Evolutionary conservation across 2,113 vertebrate species (phyloP).

Genomic region (Mastomys coucha): DNA sequence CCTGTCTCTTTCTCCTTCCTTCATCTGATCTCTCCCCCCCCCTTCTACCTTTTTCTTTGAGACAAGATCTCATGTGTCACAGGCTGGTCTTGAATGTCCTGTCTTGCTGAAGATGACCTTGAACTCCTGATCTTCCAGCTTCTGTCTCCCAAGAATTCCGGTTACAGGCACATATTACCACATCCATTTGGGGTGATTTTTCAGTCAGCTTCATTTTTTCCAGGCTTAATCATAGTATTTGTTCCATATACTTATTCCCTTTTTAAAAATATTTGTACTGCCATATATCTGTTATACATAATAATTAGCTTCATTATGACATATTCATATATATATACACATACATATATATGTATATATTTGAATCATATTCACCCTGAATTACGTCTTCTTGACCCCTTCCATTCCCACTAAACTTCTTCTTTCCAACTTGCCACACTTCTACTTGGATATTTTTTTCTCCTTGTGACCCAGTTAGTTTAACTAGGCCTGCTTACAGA

Average conservation of each 20-base stretch:
- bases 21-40: background rate
- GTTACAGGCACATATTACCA: background rate
- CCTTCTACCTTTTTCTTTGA: background rate
- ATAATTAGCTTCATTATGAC: background rate
- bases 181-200: background rate
- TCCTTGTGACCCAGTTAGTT: background rate
- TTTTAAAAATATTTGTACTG: background rate
- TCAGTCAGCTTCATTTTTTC: conserved; percentile 22
- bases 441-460: background rate
- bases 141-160: background rate
- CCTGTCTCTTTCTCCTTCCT: too few species aligned
- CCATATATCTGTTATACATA: background rate
- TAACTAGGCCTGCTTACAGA: background rate
- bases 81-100: background rate
- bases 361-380: background rate
- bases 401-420: background rate
- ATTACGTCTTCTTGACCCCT: background rate
- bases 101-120: background rate
- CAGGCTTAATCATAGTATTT: background rate
- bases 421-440: background rate
- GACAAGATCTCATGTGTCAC: background rate
- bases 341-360: background rate
- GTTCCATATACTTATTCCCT: background rate
- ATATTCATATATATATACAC: background rate
- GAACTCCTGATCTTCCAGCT: background rate